These are phyloP conservation scores for Chloropsis hardwickii DNA, from an alignment of 2,113 vertebrate genomes.

Conservation along the genomic window DNA sequence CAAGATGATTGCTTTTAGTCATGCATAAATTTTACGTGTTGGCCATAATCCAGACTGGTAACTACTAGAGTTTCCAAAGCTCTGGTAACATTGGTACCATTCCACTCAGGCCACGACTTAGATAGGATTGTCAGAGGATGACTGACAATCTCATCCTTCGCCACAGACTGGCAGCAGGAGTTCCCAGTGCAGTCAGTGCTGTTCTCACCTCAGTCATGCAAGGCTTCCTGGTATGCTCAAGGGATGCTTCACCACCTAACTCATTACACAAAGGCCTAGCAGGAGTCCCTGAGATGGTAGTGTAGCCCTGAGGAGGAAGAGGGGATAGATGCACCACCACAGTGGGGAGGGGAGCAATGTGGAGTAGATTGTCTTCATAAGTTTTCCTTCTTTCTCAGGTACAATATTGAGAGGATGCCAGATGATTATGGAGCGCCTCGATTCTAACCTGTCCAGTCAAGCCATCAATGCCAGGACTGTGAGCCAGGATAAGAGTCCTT, in stretches of 20 bases:
- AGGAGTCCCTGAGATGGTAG: background rate
- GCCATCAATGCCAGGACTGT: background rate
- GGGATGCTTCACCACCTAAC: background rate
- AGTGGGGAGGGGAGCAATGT: background rate
- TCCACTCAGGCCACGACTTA: background rate
- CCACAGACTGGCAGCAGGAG: background rate
- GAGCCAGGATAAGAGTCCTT: background rate
- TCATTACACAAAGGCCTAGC: background rate
- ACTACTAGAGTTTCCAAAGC: background rate
- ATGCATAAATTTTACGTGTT: background rate
- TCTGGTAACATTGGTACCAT: background rate
- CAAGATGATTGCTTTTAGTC: background rate
- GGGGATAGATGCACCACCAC: background rate
- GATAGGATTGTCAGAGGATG: background rate
- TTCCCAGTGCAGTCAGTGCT: background rate
- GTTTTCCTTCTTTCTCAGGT: slow-evolving; percentile 73
- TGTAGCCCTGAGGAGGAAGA: background rate
- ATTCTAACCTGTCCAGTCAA: slow-evolving; percentile 70
- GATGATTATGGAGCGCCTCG: slow-evolving; percentile 97
- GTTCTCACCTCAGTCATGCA: background rate
- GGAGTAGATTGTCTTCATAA: background rate
- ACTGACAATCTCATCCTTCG: background rate
- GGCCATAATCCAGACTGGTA: background rate
- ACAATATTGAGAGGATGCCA: slow-evolving; percentile 97
- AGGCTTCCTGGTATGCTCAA: background rate